Evolutionary conservation across 2,888 invertebrate species (phyloP), one percentile per base, ranked within the genome.

Genomic region (Drosophila lutescens): DNA sequence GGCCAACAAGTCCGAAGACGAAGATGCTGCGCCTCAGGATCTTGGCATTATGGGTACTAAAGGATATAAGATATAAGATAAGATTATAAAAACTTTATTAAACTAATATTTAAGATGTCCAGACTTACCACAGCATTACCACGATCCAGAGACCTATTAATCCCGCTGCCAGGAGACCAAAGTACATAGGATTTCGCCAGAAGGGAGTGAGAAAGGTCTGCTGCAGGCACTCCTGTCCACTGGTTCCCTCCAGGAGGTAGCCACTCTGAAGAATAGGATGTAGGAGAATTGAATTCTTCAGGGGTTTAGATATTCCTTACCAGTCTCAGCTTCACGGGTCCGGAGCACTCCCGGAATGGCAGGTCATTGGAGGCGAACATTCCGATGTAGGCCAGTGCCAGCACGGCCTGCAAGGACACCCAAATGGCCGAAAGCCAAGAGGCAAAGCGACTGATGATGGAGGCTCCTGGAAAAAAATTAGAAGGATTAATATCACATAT

Each of bases 401-500:
- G 76, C 36, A 91, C 91, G 15, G 91, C 92, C 76, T 92, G 92
- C 55, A 92, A 70, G 17, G 92, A 91, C 54, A 92, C 84, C 92
- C 92, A 92, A 69, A 92, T 86, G 38, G 92, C 89, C 34, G 91
- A 90, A 23, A 92, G 75, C 92, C 92, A 92, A 8, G 92, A 92
- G 26, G 91, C 91, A 59, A 92, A 90, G 68, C 92, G 90, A 47
- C 92, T 91, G 17, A 92, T 80, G 40, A 92, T 90, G 74, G 91
- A 90, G 69, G 92, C 92, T 74, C 92, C 92, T 92, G 40, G 30
- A 43, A 50, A 13, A 32, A 43, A 50, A 13, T 10, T 34, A 49
- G 15, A 17, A 15, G 4, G 9, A 15, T 1, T 44, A 7, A 12
- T 9, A n/a, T n/a, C n/a, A n/a, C n/a, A n/a, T n/a, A n/a, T n/a